Conservation (phyloP, 2,888 invertebrate genomes). For the Phorcus lineatus region DNA sequence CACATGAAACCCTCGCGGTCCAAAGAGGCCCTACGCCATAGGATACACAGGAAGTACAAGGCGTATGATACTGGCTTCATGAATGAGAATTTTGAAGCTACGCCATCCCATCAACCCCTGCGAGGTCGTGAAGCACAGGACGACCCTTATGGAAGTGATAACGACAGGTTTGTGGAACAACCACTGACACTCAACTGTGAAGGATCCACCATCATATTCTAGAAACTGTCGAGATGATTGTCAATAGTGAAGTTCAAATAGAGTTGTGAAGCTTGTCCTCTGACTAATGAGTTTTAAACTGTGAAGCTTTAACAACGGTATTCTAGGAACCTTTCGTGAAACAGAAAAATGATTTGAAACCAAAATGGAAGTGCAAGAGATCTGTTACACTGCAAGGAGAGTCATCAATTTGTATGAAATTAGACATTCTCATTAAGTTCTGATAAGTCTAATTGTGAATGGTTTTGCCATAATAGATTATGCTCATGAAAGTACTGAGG, state of each 20-base stretch:
- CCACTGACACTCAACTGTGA: not conserved
- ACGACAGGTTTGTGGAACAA: constrained; percentile 9
- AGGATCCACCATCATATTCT: constrained; percentile 11
- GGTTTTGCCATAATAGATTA: too few species aligned
- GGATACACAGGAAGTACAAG: constrained; percentile 26
- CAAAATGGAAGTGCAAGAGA: too few species aligned
- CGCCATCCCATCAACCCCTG: constrained; percentile 20
- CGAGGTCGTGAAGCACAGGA: not conserved
- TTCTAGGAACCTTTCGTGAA: too few species aligned
- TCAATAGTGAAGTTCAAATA: not conserved
- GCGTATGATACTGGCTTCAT: constrained; percentile 34
- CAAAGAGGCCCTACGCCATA: constrained; percentile 25
- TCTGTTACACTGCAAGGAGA: too few species aligned
- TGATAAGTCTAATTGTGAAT: too few species aligned
- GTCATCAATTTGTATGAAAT: too few species aligned
- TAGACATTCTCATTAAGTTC: too few species aligned
- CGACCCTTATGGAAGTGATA: constrained; percentile 16
- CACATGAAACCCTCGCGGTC: constrained; percentile 56
- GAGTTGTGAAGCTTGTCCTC: not conserved
- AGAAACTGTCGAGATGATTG: too few species aligned
- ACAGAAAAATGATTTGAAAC: too few species aligned
- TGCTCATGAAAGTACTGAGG: too few species aligned
- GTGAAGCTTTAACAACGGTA: too few species aligned
- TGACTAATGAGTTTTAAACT: too few species aligned
- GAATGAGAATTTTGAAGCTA: constrained; percentile 33